A percentile compares a stretch with the other conserved stretches of the same genome.
Evolutionary conservation across 2,113 vertebrate species (phyloP).

Genomic region (Lethenteron reissneri): DNA sequence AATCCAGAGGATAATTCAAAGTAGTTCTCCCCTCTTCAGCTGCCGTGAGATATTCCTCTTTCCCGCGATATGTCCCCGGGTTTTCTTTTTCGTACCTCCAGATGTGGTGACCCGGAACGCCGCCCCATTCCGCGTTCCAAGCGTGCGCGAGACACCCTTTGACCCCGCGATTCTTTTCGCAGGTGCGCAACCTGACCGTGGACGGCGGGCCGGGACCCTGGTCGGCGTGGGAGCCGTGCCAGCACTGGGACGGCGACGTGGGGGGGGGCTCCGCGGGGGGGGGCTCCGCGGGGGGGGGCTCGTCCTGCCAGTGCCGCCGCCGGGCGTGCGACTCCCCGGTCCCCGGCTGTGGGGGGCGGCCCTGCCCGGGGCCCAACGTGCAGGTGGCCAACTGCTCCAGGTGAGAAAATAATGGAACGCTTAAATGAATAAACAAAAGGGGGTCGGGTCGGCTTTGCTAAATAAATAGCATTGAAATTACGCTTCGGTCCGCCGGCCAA

Average conservation of each 20-base stretch:
- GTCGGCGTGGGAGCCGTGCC: slow-evolving; percentile 73
- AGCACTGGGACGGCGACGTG: slow-evolving; percentile 59
- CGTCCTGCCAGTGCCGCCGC: slow-evolving; percentile 58
- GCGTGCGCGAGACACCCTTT: no score
- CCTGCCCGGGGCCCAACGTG: slow-evolving; percentile 55
- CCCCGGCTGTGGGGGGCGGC: slow-evolving; percentile 55
- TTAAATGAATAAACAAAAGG: no score
- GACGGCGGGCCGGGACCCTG: slow-evolving; percentile 57
- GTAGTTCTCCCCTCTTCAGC: neutral
- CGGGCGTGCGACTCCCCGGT: slow-evolving; percentile 55
- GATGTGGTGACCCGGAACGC: neutral
- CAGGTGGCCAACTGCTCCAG: slow-evolving; percentile 89
- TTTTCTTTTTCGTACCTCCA: neutral
- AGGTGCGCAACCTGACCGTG: slow-evolving; percentile 65
- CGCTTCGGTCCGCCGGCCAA: no score
- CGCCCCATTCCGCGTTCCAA: slow-evolving; percentile 7
- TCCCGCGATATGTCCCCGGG: neutral
- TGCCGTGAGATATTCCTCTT: neutral
- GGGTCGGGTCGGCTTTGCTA: no score
- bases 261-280: slow-evolving; percentile 19
- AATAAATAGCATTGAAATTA: no score
- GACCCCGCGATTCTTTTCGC: slow-evolving; percentile 5
- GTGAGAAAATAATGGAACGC: slow-evolving; percentile 18
- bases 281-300: slow-evolving; percentile 17
- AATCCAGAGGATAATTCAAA: no score